phyloP scores from a whole-genome alignment of 2,888 invertebrate genomes.

The Nysson spinosus region DNA sequence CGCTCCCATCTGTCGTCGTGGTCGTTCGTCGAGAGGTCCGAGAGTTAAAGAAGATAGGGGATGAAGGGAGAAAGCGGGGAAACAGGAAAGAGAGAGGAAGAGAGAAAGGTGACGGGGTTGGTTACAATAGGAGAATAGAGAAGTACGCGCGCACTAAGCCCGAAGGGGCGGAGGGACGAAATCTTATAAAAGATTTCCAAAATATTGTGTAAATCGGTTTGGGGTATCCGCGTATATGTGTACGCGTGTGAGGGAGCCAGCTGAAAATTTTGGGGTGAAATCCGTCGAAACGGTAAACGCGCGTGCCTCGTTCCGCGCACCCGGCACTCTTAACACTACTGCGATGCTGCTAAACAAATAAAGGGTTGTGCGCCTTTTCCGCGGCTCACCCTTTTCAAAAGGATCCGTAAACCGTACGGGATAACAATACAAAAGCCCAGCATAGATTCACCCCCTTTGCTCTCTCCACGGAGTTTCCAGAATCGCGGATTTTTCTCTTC shows the following conservation, averaged over 20 bases:
- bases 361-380: conserved; percentile 70
- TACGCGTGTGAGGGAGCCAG: conserved; percentile 61
- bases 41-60: conserved; percentile 5
- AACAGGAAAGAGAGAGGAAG: conserved; percentile 39
- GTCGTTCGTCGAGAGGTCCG: conserved; percentile 51
- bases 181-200: conserved; percentile 77
- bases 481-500: conserved; percentile 45
- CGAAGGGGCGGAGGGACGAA: conserved; percentile 47
- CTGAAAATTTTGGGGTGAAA: conserved; percentile 76
- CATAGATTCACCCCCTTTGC: conserved; percentile 55
- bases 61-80: conserved; percentile 8
- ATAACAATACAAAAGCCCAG: conserved; percentile 37
- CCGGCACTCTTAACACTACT: conserved; percentile 49
- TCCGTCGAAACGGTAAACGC: conserved; percentile 61
- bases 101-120: conserved; percentile 32
- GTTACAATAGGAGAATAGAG: conserved; percentile 47
- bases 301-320: conserved; percentile 45
- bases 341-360: conserved; percentile 71
- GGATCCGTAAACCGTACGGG: conserved; percentile 6
- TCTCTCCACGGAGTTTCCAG: conserved; percentile 40
- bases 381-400: conserved; percentile 36
- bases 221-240: no score
- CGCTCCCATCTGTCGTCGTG: conserved; percentile 68
- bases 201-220: conserved; percentile 77
- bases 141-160: conserved; percentile 55